Percentiles rank a stretch among this genome's conserved stretches.
Evolutionary conservation across 2,797 vertebrate genomes (phyloP).

Genomic region (Pristis pectinata): DNA sequence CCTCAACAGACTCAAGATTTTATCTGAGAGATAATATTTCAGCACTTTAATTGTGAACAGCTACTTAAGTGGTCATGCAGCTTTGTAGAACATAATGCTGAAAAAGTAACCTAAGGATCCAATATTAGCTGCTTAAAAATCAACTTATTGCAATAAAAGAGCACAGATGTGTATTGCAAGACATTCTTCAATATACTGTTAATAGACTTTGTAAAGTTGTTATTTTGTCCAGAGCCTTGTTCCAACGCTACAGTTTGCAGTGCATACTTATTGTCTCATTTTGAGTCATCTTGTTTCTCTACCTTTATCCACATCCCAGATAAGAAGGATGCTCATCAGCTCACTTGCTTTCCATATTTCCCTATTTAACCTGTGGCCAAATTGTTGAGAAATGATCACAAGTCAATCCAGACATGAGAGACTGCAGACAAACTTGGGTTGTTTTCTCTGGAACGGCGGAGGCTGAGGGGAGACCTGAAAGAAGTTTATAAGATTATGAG

Average conservation of each 20-base stretch:
- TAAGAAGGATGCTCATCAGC: background rate
- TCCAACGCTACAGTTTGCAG: background rate
- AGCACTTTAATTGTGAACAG: slow-evolving; percentile 31
- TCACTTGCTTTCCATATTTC: background rate
- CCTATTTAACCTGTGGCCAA: background rate
- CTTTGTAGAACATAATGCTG: background rate
- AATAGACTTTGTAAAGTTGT: no score
- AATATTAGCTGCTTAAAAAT: background rate
- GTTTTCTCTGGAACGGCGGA: no score
- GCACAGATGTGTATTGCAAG: background rate
- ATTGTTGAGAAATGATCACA: background rate
- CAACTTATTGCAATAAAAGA: background rate
- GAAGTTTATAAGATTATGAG: no score
- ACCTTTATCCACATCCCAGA: background rate
- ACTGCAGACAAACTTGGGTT: no score
- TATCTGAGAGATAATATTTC: slow-evolving; percentile 13
- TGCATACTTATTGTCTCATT: background rate
- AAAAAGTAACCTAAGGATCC: no score
- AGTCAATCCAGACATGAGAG: background rate
- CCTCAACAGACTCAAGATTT: background rate
- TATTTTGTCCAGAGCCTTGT: background rate
- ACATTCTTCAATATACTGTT: background rate
- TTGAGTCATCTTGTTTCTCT: background rate
- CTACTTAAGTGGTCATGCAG: slow-evolving; percentile 6
- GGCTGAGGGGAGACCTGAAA: no score